Percentiles rank a stretch among this genome's conserved stretches.
Evolutionary conservation across 1,140 invertebrate genomes (phyloP).

Genomic region (Lepidotrigona ventralis): DNA sequence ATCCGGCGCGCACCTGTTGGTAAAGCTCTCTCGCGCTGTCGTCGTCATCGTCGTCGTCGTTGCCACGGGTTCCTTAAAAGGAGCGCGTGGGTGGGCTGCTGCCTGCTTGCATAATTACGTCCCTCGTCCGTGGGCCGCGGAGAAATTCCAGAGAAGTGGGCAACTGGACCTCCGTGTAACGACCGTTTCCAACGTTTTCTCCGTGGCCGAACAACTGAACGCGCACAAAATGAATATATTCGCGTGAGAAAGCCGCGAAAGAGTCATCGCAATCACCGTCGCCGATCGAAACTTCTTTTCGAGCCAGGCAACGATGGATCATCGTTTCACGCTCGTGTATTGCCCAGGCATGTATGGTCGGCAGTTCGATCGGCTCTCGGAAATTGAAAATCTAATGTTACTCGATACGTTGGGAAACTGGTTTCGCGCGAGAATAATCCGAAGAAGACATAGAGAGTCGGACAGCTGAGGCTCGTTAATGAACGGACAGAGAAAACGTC

Average conservation of each 20-base stretch:
- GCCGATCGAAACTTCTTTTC: not conserved
- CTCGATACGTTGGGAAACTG: constrained; percentile 17
- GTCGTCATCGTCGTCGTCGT: not conserved
- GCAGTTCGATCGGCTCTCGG: not conserved
- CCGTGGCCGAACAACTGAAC: not conserved
- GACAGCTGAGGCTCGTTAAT: not conserved
- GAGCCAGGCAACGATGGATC: no score
- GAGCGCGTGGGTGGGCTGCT: constrained; percentile 60
- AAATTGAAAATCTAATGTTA: constrained; percentile 37
- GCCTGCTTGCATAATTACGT: constrained; percentile 62
- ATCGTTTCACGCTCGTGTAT: not conserved
- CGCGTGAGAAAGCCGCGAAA: constrained; percentile 27
- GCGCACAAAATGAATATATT: constrained; percentile 16
- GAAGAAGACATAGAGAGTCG: not conserved
- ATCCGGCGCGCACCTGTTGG: constrained; percentile 38
- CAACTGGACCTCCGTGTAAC: constrained; percentile 39
- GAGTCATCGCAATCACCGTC: constrained; percentile 2
- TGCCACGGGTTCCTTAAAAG: constrained; percentile 41
- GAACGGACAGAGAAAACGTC: constrained; percentile 23
- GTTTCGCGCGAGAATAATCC: not conserved
- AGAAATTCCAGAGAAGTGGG: constrained; percentile 52
- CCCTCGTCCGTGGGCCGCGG: constrained; percentile 24
- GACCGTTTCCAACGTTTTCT: constrained; percentile 37
- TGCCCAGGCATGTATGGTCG: not conserved
- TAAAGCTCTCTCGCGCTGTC: not conserved